Evolutionary conservation across 1,140 invertebrate genomes (phyloP).

Genomic region (Hydropsyche tenuis): DNA sequence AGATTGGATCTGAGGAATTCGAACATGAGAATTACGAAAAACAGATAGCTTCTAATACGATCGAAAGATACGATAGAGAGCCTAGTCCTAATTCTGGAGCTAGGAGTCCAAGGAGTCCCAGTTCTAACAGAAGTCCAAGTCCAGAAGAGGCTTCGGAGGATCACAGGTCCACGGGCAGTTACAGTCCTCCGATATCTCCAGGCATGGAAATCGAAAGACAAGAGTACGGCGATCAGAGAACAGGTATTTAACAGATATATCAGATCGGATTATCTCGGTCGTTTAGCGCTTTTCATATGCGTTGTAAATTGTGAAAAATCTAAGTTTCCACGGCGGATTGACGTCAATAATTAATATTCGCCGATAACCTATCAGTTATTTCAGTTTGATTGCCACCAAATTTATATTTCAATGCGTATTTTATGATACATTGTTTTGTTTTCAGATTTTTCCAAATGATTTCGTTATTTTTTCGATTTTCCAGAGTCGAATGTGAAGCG

Average conservation of each 20-base stretch:
- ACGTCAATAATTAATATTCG: no score
- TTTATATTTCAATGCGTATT: no score
- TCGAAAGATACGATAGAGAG: conserved; percentile 53
- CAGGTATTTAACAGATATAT: conserved; percentile 52
- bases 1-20: conserved; percentile 32
- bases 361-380: no score
- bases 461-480: no score
- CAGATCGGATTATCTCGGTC: no score
- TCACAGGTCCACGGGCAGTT: conserved; percentile 57
- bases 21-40: conserved; percentile 52
- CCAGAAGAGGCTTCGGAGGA: conserved; percentile 57
- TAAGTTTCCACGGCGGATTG: no score
- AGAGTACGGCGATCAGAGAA: conserved; percentile 59
- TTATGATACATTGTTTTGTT: no score
- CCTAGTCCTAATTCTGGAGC: conserved; percentile 55
- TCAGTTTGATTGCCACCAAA: no score
- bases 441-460: no score
- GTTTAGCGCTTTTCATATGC: no score
- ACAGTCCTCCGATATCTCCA: conserved; percentile 61
- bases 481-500: no score
- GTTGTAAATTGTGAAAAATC: no score
- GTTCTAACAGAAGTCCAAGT: conserved; percentile 55
- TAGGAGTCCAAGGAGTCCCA: conserved; percentile 56
- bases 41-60: conserved; percentile 59
- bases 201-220: conserved; percentile 62